Conservation (phyloP, 2,113 vertebrate species). For the Circaetus gallicus region DNA sequence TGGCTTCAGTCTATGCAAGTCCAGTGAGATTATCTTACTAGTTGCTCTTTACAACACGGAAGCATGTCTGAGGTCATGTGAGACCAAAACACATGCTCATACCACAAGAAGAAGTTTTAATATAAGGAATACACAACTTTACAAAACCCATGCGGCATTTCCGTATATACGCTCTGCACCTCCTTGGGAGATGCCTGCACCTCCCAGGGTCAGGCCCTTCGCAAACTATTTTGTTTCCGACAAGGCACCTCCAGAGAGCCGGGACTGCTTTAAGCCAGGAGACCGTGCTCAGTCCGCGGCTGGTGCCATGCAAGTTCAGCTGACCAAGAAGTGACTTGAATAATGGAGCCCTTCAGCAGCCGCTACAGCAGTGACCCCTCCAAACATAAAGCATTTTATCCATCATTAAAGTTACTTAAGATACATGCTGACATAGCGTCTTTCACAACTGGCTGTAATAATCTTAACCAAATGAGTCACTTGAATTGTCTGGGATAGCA, state of each 20-base stretch:
- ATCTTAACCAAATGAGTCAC: not conserved
- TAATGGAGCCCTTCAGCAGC: not conserved
- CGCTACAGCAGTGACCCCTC: not conserved
- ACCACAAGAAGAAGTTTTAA: not conserved
- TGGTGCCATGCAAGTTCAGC: not conserved
- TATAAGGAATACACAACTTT: not conserved
- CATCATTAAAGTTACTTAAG: not conserved
- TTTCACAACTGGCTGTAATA: not conserved
- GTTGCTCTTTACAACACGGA: conserved; percentile 10
- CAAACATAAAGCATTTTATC: not conserved
- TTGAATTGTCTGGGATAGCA: not conserved
- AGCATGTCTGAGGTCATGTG: conserved; percentile 35
- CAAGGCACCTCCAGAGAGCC: no score
- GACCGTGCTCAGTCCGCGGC: fast-evolving
- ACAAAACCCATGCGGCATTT: not conserved
- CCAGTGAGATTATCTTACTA: not conserved
- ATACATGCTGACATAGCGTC: not conserved
- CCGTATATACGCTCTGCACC: fast-evolving
- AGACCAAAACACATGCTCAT: conserved; percentile 17
- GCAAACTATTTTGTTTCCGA: not conserved
- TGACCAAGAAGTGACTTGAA: not conserved
- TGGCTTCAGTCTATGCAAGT: fast-evolving
- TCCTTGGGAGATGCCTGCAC: not conserved
- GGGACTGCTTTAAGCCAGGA: not conserved
- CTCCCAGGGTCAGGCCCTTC: not conserved